Evolutionary conservation across 1,140 invertebrate genomes (phyloP).

Genomic region (Lucilia sericata): DNA sequence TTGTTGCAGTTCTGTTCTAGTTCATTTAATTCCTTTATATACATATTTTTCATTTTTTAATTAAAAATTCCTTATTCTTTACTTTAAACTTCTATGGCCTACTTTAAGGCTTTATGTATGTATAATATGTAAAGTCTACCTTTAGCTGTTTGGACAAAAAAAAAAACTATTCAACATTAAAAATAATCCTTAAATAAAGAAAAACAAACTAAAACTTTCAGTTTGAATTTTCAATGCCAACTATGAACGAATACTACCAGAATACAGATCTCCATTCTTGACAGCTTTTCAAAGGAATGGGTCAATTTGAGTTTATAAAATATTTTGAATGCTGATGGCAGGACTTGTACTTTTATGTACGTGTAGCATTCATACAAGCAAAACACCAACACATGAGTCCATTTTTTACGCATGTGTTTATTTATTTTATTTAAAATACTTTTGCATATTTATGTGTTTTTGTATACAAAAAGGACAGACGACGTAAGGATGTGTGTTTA

Average conservation of each 20-base stretch:
- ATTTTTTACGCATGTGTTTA: conserved; percentile 27
- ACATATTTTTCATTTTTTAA: too few species aligned
- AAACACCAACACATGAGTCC: not conserved
- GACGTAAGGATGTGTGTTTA: not conserved
- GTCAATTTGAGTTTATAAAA: not conserved
- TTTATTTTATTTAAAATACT: conserved; percentile 20
- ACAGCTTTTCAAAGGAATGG: not conserved
- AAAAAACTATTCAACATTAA: not conserved
- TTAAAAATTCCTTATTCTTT: too few species aligned
- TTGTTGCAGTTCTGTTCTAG: too few species aligned
- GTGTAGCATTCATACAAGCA: too few species aligned
- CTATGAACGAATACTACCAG: not conserved
- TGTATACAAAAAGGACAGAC: not conserved
- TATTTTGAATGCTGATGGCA: not conserved
- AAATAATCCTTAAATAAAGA: not conserved
- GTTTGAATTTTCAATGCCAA: not conserved
- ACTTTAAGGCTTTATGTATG: not conserved
- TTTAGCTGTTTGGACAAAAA: not conserved
- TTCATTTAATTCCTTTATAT: too few species aligned
- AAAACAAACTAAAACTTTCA: not conserved
- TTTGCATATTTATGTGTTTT: conserved; percentile 21
- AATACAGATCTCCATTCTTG: not conserved
- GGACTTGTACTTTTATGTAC: too few species aligned
- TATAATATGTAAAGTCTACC: not conserved
- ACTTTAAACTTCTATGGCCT: not conserved